Evolutionary conservation across 2,113 vertebrate genomes (phyloP).

Genomic region (Coreoperca whiteheadi): DNA sequence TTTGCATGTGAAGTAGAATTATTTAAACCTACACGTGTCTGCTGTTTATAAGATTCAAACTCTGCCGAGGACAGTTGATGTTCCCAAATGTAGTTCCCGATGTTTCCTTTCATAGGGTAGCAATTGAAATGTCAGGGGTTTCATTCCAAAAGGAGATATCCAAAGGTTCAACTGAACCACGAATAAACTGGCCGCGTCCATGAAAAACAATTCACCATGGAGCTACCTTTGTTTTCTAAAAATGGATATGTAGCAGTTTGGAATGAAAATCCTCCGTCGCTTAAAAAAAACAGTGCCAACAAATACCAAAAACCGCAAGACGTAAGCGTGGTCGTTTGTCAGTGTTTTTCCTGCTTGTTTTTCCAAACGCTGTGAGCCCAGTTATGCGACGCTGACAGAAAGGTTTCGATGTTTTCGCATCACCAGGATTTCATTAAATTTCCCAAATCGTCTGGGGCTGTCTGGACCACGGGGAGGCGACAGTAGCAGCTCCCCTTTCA

Average conservation of each 20-base stretch:
- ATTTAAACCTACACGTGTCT: conserved; percentile 1
- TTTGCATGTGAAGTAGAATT: not conserved
- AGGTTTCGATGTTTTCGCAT: not conserved
- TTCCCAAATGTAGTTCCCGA: not conserved
- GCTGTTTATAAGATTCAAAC: not conserved
- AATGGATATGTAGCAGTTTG: conserved; percentile 54
- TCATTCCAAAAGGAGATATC: conserved; percentile 39
- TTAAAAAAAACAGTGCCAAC: conserved; percentile 14
- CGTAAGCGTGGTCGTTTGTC: not conserved
- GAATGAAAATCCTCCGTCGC: conserved; percentile 42
- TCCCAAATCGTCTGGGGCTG: not conserved
- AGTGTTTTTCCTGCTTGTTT: conserved; percentile 9
- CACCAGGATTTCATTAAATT: not conserved
- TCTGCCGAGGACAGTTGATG: not conserved
- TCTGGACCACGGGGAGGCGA: not conserved
- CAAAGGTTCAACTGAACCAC: not conserved
- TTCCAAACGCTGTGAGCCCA: not conserved
- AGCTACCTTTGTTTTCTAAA: not conserved
- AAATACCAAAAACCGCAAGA: conserved; percentile 36
- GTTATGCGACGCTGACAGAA: no score
- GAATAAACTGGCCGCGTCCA: no score
- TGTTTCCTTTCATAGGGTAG: not conserved
- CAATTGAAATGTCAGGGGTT: not conserved
- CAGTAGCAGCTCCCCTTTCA: not conserved
- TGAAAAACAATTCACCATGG: not conserved